Evolutionary conservation across 2,797 vertebrate genomes (phyloP).

Genomic region (Loris lydekkerianus): DNA sequence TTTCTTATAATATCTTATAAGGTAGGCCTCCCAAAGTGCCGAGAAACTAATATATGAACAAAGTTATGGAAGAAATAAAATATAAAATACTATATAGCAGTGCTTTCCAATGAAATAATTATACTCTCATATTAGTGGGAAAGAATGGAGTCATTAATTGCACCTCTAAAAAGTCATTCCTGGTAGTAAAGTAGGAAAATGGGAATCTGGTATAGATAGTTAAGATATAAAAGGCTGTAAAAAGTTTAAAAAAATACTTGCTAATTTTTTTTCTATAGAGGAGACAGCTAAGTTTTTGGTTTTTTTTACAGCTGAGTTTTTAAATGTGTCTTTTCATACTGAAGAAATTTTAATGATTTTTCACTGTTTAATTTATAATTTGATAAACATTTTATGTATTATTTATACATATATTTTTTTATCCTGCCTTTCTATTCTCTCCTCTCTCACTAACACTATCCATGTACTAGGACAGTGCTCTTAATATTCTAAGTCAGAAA

Average conservation of each 20-base stretch:
- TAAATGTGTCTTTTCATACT: background rate
- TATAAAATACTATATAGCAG: slow-evolving; percentile 61
- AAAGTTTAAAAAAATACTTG: too few species aligned
- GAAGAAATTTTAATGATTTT: slow-evolving; percentile 14
- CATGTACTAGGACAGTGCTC: background rate
- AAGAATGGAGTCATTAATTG: slow-evolving; percentile 67
- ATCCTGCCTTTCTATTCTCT: background rate
- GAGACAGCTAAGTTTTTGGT: background rate
- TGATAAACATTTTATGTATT: slow-evolving; percentile 11
- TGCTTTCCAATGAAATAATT: slow-evolving; percentile 72
- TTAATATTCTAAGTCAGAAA: slow-evolving; percentile 5
- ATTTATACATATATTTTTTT: background rate
- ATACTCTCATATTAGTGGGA: slow-evolving; percentile 54
- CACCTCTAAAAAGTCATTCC: slow-evolving; percentile 67
- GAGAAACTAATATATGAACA: slow-evolving; percentile 57
- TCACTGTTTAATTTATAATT: slow-evolving; percentile 23
- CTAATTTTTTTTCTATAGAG: background rate
- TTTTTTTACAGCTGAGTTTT: background rate
- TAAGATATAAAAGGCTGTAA: slow-evolving; percentile 30
- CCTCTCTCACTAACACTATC: background rate
- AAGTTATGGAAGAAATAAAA: slow-evolving; percentile 68
- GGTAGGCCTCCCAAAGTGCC: background rate
- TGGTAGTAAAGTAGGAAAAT: slow-evolving; percentile 64
- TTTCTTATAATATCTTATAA: slow-evolving; percentile 52
- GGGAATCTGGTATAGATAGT: slow-evolving; percentile 53